A percentile compares a stretch with the other conserved stretches of the same genome.
These are phyloP conservation scores for Pocillopora damicornis DNA, from an alignment of 64 coral and sea anemone genomes.

Conservation along the genomic window DNA sequence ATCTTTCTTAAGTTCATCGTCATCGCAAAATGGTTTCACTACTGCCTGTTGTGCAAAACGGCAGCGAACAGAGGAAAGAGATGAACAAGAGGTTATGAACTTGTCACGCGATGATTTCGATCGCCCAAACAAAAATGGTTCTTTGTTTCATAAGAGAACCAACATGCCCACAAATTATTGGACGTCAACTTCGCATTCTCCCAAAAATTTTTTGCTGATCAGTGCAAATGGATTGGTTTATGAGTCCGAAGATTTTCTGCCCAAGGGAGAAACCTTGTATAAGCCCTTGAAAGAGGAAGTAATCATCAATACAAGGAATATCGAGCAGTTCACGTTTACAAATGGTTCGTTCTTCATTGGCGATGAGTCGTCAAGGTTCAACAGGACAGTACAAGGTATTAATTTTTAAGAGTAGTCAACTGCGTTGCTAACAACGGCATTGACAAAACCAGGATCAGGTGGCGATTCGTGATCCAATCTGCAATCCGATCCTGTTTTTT, in stretches of 20 bases:
- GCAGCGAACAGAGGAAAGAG: constrained; percentile 3
- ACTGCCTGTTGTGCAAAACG: neutral
- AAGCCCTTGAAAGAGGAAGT: constrained; percentile 32
- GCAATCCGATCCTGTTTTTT: too few relatives aligned
- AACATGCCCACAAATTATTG: neutral
- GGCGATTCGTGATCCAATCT: too few relatives aligned
- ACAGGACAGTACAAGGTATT: constrained; percentile 44
- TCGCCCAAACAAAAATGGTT: neutral
- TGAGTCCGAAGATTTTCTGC: constrained; percentile 71
- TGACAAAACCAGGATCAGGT: too few relatives aligned
- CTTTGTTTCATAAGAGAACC: neutral
- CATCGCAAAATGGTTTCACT: neutral
- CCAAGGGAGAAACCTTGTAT: constrained; percentile 78
- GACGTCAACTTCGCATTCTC: neutral
- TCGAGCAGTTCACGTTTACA: constrained; percentile 56
- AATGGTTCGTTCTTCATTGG: constrained; percentile 56
- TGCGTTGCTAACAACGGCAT: too few relatives aligned
- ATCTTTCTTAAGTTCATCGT: neutral
- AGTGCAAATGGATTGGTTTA: constrained; percentile 36
- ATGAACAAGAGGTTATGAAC: neutral
- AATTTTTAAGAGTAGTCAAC: too few relatives aligned
- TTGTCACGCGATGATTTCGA: constrained; percentile 8
- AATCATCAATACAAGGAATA: constrained; percentile 64
- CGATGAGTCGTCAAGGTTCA: constrained; percentile 44
- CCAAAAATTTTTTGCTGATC: constrained; percentile 55